Conservation (phyloP, 2,888 invertebrate genomes). For the Ryuthela nishihirai region DNA sequence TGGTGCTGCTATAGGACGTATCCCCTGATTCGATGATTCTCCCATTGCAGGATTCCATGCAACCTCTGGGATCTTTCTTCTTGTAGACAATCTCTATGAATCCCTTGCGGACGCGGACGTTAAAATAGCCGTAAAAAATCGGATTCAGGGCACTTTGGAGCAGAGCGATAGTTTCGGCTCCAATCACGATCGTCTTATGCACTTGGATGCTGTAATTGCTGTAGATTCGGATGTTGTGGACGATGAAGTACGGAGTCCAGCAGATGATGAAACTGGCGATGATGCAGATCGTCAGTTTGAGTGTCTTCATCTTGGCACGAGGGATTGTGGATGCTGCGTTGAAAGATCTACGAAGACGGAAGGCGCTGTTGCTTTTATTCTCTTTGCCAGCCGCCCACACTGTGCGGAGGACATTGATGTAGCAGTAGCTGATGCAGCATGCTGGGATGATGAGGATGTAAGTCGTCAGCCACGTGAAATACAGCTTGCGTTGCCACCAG, state of each 20-base stretch:
- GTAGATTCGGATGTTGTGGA: slow-evolving; percentile 51
- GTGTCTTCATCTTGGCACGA: slow-evolving; percentile 53
- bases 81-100: slow-evolving; percentile 39
- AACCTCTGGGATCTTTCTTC: slow-evolving; percentile 25
- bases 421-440: slow-evolving; percentile 52
- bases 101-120: slow-evolving; percentile 45
- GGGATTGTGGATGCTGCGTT: slow-evolving; percentile 48
- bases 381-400: slow-evolving; percentile 47
- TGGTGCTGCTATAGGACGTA: slow-evolving; percentile 32
- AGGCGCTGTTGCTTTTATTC: slow-evolving; percentile 8
- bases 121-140: slow-evolving; percentile 53
- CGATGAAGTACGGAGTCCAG: slow-evolving; percentile 54
- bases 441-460: slow-evolving; percentile 53
- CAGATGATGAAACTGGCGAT: slow-evolving; percentile 52
- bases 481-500: slow-evolving; percentile 52
- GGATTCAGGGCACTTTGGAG: slow-evolving; percentile 52
- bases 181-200: slow-evolving; percentile 48
- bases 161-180: slow-evolving; percentile 49
- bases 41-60: slow-evolving; percentile 12
- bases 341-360: slow-evolving; percentile 28
- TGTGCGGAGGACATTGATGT: slow-evolving; percentile 51
- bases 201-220: slow-evolving; percentile 48
- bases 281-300: slow-evolving; percentile 54
- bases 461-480: slow-evolving; percentile 52
- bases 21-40: slow-evolving; percentile 24